A percentile compares a stretch with the other conserved stretches of the same genome.
These are phyloP conservation scores for Nomada lathburiana DNA, from an alignment of 2,888 invertebrate genomes.

Conservation along the genomic window DNA sequence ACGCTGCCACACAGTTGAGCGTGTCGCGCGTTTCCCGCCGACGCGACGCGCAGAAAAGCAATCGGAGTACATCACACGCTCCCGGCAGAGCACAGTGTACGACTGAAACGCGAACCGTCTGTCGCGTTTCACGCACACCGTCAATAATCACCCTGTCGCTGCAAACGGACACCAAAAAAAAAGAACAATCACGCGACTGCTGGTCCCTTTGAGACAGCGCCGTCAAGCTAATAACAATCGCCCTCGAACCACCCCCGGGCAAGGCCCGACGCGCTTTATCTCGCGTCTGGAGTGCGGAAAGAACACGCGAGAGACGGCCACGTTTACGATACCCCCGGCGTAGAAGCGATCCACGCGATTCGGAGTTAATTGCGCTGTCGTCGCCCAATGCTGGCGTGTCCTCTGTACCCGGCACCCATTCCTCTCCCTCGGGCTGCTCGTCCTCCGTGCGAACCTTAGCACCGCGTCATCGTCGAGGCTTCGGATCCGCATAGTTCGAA, in stretches of 20 bases:
- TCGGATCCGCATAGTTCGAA: not conserved
- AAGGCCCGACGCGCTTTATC: slow-evolving; percentile 59
- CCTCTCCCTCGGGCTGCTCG: slow-evolving; percentile 7
- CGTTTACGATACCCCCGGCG: slow-evolving; percentile 45
- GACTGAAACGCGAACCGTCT: slow-evolving; percentile 33
- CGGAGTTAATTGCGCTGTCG: slow-evolving; percentile 64
- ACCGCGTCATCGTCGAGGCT: slow-evolving; percentile 29
- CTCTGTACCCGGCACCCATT: slow-evolving; percentile 32
- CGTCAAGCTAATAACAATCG: slow-evolving; percentile 55
- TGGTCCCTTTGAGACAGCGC: slow-evolving; percentile 41
- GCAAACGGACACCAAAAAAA: slow-evolving; percentile 32
- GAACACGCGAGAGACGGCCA: slow-evolving; percentile 56
- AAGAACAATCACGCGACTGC: slow-evolving; percentile 22
- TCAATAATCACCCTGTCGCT: slow-evolving; percentile 26
- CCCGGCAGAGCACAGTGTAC: not conserved
- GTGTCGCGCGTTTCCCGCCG: not conserved
- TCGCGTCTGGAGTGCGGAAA: slow-evolving; percentile 54
- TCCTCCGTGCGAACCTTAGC: slow-evolving; percentile 8
- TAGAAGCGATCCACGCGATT: slow-evolving; percentile 29
- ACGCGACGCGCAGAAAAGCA: not conserved
- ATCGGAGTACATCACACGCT: not conserved
- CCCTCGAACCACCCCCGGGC: slow-evolving; percentile 39
- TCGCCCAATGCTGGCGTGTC: slow-evolving; percentile 45
- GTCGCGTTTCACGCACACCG: not conserved
- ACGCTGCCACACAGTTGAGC: too few relatives aligned